Conservation (phyloP, 1,140 invertebrate genomes). For the Periplaneta americana region DNA sequence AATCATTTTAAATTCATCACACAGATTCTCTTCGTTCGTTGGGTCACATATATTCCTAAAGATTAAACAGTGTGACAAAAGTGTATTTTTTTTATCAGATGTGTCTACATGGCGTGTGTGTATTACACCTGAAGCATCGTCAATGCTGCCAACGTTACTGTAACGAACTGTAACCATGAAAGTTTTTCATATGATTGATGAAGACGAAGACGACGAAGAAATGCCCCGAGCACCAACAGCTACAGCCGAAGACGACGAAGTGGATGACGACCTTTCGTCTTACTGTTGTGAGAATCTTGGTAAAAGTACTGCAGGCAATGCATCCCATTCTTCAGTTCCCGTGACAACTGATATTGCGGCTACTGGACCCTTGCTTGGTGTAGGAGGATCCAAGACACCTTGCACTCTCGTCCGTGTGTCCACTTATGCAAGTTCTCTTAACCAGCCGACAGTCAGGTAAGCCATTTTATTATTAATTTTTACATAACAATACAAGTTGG, state of each 20-base stretch:
- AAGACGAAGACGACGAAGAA: not conserved
- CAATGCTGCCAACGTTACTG: not conserved
- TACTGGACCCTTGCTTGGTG: not conserved
- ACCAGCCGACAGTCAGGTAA: not conserved
- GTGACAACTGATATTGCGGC: not conserved
- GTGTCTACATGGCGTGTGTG: not conserved
- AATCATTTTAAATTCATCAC: not conserved
- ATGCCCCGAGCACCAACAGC: not conserved
- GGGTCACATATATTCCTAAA: not conserved
- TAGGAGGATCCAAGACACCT: not conserved
- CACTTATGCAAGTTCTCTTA: constrained; percentile 4
- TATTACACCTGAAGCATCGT: not conserved
- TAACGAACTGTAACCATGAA: not conserved
- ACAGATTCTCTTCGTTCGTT: not conserved
- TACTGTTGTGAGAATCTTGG: not conserved
- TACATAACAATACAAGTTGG: too few relatives aligned
- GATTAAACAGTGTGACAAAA: not conserved
- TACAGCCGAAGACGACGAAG: not conserved
- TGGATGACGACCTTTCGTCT: not conserved
- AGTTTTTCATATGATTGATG: not conserved
- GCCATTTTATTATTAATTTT: not conserved
- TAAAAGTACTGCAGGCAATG: too few relatives aligned
- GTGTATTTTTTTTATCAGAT: not conserved
- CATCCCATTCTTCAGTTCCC: not conserved
- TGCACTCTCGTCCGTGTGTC: not conserved